Evolutionary conservation across 2,797 vertebrate species (phyloP), one percentile per base, ranked within the genome.

Genomic region (Gallirallus australis): DNA sequence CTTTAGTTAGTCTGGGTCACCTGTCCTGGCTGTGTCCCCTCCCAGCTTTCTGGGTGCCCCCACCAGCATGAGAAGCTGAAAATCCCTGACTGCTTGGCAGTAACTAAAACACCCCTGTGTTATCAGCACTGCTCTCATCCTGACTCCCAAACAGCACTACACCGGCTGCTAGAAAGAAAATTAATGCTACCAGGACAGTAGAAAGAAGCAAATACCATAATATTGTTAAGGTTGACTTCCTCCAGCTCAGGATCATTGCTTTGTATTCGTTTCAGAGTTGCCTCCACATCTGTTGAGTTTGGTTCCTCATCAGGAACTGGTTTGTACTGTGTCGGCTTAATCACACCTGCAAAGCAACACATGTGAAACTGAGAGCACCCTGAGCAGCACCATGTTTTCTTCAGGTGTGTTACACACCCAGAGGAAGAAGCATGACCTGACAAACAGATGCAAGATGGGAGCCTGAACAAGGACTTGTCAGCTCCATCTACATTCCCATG

Each of bases 201-300:
- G 39, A 52, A 83, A 76, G 54, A 30, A 52, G 42, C 16, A 82
- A 56, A 63, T 95, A 99, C 99, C 98, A 98, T 98, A 92, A 99
- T 99, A 97, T 99, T 99, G 96, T 99, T 99, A 72, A 99, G 99
- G 97, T 99, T 99, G 95, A 99, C 99, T 93, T 99, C 99, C 89
- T 99, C 97, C 33, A 99, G 98, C 61, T 99, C 98, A 2, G 99
- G 98, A 95, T 99, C 99, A 6, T 99, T 99, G 97, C 86, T 99
- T 92, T 99, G 98, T 79, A 99, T 93, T 92, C 97, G 98, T 97
- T 98, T 95, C 94, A 99, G 97, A 1, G 99, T 99, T 91, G 99
- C 98, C 81, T 99, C 99, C 73, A 99, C 98, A 1, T 99, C 98
- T 1, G 99, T 99, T 53, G 99, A 98, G 93, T 99, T 99, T 10